Evolutionary conservation across 2,797 vertebrate genomes (phyloP), one percentile per base, ranked within the genome.

Genomic region (Urocyon cinereoargenteus): DNA sequence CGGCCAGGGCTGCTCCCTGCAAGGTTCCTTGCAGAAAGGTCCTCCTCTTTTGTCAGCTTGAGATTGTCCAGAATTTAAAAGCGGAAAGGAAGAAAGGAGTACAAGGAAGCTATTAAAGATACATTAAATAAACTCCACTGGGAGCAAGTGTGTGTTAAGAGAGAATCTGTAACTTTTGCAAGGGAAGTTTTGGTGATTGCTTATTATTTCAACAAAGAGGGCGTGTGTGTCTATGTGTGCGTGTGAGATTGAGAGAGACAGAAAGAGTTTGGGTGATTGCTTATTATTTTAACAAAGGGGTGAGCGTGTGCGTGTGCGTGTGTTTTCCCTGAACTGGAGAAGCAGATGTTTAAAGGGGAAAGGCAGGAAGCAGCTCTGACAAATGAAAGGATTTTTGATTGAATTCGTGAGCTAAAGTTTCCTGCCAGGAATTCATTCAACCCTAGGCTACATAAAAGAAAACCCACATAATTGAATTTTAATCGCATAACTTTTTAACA

Each of bases 361-460:
- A 73, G 98, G 98, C 98, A 99, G 99, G 99, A 99, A 99, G 98
- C 61, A 95, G 93, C 97, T 98, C 97, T 99, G 98, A 99, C 98
- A 99, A 99, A 99, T 98, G 98, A 98, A 99, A 98, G 98, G 98
- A 98, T 98, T 98, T 98, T 98, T 99, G 98, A 98, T 98, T 98
- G 98, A 98, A 99, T 98, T 99, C 98, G 98, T 98, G 98, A 99
- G 98, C 98, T 98, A 96, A 97, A 97, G 97, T 98, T 99, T 99
- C 98, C 99, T 99, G 98, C 98, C 98, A 98, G 98, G 98, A 99
- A 99, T 98, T 98, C 98, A 98, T 98, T 98, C 98, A 98, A 98
- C 98, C 98, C 97, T 96, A 95, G 97, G 96, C 98, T 98, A 98
- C 96, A 98, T 98, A 97, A 98, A 98, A 98, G 98, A 95, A 96